phyloP scores from a whole-genome alignment of 2,113 vertebrate genomes.

The Gnathonemus longibarbis region DNA sequence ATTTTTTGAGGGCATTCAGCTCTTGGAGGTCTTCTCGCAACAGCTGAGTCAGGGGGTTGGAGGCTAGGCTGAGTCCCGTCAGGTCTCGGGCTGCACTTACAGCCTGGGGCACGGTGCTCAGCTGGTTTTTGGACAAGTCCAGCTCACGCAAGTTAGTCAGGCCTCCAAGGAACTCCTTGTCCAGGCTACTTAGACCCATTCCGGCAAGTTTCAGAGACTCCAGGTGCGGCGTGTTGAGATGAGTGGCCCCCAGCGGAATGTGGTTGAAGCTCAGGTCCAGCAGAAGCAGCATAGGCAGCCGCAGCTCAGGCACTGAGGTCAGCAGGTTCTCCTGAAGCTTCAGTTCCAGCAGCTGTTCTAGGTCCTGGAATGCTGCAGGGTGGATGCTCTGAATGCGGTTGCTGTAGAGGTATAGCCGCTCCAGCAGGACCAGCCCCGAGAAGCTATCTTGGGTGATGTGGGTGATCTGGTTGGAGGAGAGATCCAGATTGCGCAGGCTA shows the following conservation, averaged over 20 bases:
- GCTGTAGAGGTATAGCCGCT: conserved; percentile 84
- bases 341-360: conserved; percentile 81
- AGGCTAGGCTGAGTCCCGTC: conserved; percentile 72
- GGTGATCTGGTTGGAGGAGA: conserved; percentile 81
- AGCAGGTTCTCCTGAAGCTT: conserved; percentile 85
- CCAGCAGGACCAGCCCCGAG: conserved; percentile 70
- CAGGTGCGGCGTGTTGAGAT: conserved; percentile 68
- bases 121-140: conserved; percentile 79
- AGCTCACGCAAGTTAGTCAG: conserved; percentile 83
- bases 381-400: conserved; percentile 82
- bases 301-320: conserved; percentile 62
- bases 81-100: conserved; percentile 65
- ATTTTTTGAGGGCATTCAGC: conserved; percentile 69
- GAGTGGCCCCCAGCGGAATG: conserved; percentile 58
- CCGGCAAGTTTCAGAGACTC: conserved; percentile 80
- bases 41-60: conserved; percentile 78
- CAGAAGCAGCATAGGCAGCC: conserved; percentile 75
- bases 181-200: conserved; percentile 68
- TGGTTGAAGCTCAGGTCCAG: conserved; percentile 84
- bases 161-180: conserved; percentile 65
- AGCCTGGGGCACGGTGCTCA: conserved; percentile 60
- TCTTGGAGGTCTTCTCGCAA: conserved; percentile 64
- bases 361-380: conserved; percentile 67
- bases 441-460: conserved; percentile 84
- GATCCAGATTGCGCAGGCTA: conserved; percentile 82